Evolutionary conservation across 1,140 invertebrate genomes (phyloP), one percentile per base, ranked within the genome.

Genomic region (Battus philenor): DNA sequence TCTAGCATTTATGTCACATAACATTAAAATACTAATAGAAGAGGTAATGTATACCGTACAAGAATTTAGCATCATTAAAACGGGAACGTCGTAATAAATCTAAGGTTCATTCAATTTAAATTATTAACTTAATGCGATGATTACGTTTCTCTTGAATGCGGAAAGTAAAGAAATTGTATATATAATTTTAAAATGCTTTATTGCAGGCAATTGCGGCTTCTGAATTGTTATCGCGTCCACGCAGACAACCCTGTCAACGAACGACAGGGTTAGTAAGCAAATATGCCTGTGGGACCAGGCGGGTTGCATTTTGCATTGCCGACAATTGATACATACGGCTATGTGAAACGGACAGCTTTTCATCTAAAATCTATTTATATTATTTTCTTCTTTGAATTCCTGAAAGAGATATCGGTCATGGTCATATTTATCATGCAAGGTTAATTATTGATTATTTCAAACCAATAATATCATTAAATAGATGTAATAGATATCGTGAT

Each of bases 191-290:
- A 39, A 39, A 39, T 39, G 11, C 22, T 39, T 39, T 39, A 39
- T 26, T 39, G 8, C 24, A 3, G 2, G 18, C 18, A 36, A 16
- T 4, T 9, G 15, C 36, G 18, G 22, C 13, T 26, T 11, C 27
- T 39, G 36, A 39, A 39, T 39, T 39, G 36, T 39, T 39, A 39
- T 39, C 36, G 20, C 12, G 20, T 39, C 44, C 12, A 18, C 22
- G 50, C 22, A 58, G 50, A 58, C 55, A 50, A 50, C 39, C 43
- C 47, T 58, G 55, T 58, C 51, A 49, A 34, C 45, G 33, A 36
- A 24, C 54, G 54, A 57, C 45, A 49, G 32, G 48, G 44, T 32
- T 34, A 47, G 50, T 45, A 33, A 58, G 54, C 50, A 58, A 58
- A 58, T 53, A 47, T 53, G 54, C 55, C 45, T 10, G 39, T 26